Percentiles rank a stretch among this genome's conserved stretches.
Evolutionary conservation across 2,113 vertebrate species (phyloP).

Genomic region (Catagonus wagneri): DNA sequence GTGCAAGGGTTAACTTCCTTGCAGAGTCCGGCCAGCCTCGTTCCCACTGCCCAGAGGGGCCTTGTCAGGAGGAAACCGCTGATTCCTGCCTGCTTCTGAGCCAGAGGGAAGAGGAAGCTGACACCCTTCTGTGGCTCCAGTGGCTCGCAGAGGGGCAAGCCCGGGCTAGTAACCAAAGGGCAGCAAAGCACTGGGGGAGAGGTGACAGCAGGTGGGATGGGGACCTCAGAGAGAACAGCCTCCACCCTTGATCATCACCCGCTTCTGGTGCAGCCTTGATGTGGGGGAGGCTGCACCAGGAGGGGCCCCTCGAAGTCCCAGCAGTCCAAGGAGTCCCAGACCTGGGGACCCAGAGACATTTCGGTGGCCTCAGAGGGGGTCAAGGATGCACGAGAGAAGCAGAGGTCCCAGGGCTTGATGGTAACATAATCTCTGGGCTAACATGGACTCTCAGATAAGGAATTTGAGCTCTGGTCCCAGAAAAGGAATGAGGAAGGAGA

Average conservation of each 20-base stretch:
- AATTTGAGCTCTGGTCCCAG: background rate
- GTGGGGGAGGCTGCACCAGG: background rate
- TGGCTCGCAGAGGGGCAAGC: slow-evolving; percentile 55
- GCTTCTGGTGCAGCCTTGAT: background rate
- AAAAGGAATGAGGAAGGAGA: background rate
- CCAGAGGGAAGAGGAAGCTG: slow-evolving; percentile 72
- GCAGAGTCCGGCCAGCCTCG: background rate
- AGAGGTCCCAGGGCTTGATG: background rate
- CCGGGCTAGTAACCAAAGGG: slow-evolving; percentile 56
- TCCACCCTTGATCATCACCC: background rate
- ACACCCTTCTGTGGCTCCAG: slow-evolving; percentile 50
- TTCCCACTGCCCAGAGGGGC: slow-evolving; percentile 47
- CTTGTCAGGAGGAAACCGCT: slow-evolving; percentile 80
- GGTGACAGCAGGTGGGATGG: background rate
- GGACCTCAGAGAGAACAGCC: background rate
- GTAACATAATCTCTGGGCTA: background rate
- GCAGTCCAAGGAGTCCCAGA: background rate
- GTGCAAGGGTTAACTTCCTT: slow-evolving; percentile 61
- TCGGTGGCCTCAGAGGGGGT: background rate
- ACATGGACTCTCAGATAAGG: background rate
- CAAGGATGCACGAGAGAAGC: background rate
- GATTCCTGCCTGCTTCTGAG: slow-evolving; percentile 76
- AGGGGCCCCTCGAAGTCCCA: background rate
- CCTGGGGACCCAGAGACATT: background rate
- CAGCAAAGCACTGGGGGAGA: background rate